Evolutionary conservation across 2,113 vertebrate genomes (phyloP).

Genomic region (Noctilio leporinus): DNA sequence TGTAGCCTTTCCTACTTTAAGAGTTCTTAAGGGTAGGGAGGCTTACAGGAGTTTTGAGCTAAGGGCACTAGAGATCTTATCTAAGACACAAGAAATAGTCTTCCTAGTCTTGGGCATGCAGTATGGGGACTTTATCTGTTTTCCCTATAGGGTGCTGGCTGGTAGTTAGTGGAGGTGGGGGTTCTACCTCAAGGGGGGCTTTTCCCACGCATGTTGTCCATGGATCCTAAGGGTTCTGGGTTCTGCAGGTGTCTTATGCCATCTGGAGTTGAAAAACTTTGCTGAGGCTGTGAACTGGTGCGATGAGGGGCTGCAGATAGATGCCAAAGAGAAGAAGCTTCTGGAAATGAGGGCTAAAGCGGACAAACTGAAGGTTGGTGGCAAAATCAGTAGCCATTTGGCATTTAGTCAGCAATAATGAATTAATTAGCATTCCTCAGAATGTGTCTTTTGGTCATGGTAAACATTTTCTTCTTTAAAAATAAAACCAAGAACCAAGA

Average conservation of each 20-base stretch:
- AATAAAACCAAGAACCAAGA: background rate
- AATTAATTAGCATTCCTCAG: background rate
- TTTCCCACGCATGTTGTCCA: background rate
- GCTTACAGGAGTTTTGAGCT: background rate
- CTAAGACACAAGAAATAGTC: background rate
- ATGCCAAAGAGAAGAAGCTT: conserved; percentile 89
- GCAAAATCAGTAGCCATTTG: background rate
- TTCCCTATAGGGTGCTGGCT: background rate
- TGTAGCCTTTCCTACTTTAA: background rate
- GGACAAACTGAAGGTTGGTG: conserved; percentile 87
- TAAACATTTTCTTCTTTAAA: background rate
- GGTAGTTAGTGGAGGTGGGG: background rate
- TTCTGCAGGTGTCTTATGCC: conserved; percentile 89
- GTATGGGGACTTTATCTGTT: background rate
- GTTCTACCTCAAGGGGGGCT: background rate
- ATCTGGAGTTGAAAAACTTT: conserved; percentile 86
- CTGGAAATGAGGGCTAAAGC: conserved; percentile 86
- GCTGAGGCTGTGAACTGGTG: conserved; percentile 89
- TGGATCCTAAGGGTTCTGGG: background rate
- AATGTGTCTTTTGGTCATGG: background rate
- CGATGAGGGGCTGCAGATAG: conserved; percentile 86
- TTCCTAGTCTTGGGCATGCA: background rate
- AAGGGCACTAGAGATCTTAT: background rate
- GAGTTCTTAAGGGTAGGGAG: background rate
- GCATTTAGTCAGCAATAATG: background rate